phyloP scores from a whole-genome alignment of 2,888 invertebrate species.

The Sinohyriopsis cumingii region DNA sequence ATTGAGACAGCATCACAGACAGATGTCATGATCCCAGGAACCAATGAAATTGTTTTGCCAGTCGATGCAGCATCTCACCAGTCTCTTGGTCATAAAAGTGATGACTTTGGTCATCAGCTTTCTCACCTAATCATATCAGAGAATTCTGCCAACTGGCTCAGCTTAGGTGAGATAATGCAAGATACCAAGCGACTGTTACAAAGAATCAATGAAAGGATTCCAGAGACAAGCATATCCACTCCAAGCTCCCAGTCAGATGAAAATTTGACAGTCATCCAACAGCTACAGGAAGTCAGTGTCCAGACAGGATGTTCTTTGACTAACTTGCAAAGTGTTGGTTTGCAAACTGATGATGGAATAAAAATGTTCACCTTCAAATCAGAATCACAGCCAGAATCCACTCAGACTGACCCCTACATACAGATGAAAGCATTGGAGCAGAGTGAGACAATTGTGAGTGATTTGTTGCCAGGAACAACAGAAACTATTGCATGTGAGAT shows the following conservation, averaged over 20 bases:
- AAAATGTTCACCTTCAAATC: neutral
- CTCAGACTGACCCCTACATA: constrained; percentile 20
- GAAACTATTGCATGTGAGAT: constrained; percentile 22
- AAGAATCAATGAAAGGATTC: constrained; percentile 41
- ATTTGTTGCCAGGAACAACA: constrained; percentile 19
- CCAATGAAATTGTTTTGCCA: constrained; percentile 30
- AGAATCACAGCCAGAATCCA: constrained; percentile 9
- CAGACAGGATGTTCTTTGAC: constrained; percentile 50
- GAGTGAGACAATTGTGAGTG: constrained; percentile 27
- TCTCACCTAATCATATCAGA: constrained; percentile 36
- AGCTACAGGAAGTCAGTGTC: constrained; percentile 32
- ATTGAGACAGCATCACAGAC: constrained; percentile 20
- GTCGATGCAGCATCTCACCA: constrained; percentile 37
- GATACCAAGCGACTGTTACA: constrained; percentile 50
- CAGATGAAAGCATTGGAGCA: constrained; percentile 18
- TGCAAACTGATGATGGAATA: constrained; percentile 39
- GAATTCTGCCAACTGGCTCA: constrained; percentile 44
- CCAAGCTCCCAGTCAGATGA: constrained; percentile 26
- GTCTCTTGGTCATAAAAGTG: constrained; percentile 37
- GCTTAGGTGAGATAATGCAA: constrained; percentile 50
- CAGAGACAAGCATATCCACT: constrained; percentile 25
- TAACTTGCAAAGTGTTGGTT: constrained; percentile 33
- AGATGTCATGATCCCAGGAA: constrained; percentile 4
- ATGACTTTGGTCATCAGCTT: constrained; percentile 20
- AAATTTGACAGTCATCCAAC: constrained; percentile 24